Conservation (phyloP, 2,113 vertebrate species). For the Myotis brandtii region DNA sequence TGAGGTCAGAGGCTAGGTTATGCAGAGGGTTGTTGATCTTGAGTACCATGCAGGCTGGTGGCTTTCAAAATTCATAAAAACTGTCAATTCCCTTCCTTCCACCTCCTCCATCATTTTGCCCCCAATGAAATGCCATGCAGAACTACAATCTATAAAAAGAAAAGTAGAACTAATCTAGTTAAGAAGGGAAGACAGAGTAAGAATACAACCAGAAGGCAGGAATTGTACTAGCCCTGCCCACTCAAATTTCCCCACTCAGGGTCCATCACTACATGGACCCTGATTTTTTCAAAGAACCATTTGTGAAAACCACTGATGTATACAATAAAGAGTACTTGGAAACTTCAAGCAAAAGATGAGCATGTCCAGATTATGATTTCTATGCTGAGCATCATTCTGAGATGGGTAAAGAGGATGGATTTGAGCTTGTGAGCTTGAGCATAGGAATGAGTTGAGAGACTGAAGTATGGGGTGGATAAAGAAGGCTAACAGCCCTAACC, state of each 20-base stretch:
- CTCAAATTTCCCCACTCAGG: not conserved
- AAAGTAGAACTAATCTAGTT: not conserved
- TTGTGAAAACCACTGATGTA: not conserved
- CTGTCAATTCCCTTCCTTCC: not conserved
- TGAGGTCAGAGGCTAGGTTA: not conserved
- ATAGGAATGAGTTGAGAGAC: not conserved
- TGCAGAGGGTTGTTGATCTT: not conserved
- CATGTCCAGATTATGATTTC: not conserved
- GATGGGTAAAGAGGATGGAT: not conserved
- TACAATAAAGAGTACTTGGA: not conserved
- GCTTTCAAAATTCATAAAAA: slow-evolving; percentile 19
- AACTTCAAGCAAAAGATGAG: not conserved
- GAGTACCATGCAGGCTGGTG: not conserved
- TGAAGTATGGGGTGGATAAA: not conserved
- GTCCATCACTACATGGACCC: not conserved
- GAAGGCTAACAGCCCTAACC: fast-evolving
- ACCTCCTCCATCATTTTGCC: not conserved
- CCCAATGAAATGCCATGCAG: not conserved
- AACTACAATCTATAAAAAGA: not conserved
- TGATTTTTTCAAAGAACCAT: not conserved
- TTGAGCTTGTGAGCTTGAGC: not conserved
- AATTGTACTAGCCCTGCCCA: not conserved
- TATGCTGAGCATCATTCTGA: not conserved
- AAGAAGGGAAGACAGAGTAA: not conserved
- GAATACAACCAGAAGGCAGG: not conserved